phyloP scores from a whole-genome alignment of 2,888 invertebrate species.

The Hyalella azteca region DNA sequence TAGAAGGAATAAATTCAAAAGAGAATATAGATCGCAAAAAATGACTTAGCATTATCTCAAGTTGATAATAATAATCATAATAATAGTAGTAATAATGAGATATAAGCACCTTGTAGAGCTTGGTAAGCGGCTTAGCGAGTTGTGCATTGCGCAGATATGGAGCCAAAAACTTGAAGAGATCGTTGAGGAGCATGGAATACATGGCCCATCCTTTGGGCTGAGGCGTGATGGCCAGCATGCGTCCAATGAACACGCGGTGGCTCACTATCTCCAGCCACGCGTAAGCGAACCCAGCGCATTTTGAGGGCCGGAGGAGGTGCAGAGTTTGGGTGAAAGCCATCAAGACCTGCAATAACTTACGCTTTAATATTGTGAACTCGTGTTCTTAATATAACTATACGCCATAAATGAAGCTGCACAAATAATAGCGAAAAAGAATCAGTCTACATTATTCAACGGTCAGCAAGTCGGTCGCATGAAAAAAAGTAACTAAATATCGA shows the following conservation, averaged over 20 bases:
- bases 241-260: constrained; percentile 92
- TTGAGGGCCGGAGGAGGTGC: constrained; percentile 88
- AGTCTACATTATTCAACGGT: too few relatives aligned
- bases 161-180: constrained; percentile 94
- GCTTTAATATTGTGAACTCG: too few relatives aligned
- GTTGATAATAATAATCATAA: neutral
- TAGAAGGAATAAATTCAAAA: neutral
- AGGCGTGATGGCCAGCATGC: constrained; percentile 87
- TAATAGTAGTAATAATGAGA: constrained; percentile 37
- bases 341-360: constrained; percentile 69
- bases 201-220: constrained; percentile 94
- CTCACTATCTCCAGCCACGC: constrained; percentile 98
- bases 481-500: too few relatives aligned
- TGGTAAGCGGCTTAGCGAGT: constrained; percentile 89
- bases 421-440: too few relatives aligned
- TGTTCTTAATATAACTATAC: too few relatives aligned
- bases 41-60: constrained; percentile 13
- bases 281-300: constrained; percentile 95
- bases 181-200: constrained; percentile 94
- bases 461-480: too few relatives aligned
- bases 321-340: constrained; percentile 96
- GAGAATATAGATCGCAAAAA: neutral
- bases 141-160: constrained; percentile 98
- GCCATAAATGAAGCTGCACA: too few relatives aligned
- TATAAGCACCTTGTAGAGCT: constrained; percentile 83